Conservation (phyloP, 2,797 vertebrate species). For the Cichlasoma orientale region DNA sequence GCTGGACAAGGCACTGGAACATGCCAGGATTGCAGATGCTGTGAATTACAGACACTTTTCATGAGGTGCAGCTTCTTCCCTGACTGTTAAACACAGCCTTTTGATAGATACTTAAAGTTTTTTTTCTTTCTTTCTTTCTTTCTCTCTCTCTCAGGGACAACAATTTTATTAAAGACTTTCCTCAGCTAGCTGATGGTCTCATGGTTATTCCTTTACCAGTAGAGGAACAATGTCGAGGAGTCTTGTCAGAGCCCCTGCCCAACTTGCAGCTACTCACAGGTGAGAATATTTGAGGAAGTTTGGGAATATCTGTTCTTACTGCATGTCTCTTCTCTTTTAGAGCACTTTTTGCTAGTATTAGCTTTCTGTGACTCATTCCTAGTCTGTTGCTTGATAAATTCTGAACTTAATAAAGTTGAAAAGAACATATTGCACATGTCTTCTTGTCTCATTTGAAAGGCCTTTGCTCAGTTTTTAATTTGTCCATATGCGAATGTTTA, state of each 20-base stretch:
- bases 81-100: conserved; percentile 14
- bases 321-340: neutral
- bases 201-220: conserved; percentile 95
- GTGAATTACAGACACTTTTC: conserved; percentile 13
- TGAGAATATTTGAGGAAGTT: conserved; percentile 46
- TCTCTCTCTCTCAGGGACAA: conserved; percentile 86
- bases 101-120: neutral
- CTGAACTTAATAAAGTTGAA: neutral
- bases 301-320: neutral
- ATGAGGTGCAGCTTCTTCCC: conserved; percentile 3
- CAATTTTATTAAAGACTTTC: conserved; percentile 99
- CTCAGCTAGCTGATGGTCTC: conserved; percentile 93
- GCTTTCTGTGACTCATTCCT: neutral
- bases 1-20: conserved; percentile 5
- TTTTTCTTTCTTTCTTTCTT: no score
- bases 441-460: neutral
- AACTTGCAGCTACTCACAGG: conserved; percentile 93
- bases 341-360: neutral
- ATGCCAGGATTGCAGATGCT: conserved; percentile 18
- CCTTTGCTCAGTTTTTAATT: neutral
- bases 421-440: neutral
- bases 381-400: neutral
- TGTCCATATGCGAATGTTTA: neutral
- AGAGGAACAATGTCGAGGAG: conserved; percentile 95
- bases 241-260: conserved; percentile 93